phyloP scores from a whole-genome alignment of 23 tunicate genomes.

The Phallusia fumigata region DNA sequence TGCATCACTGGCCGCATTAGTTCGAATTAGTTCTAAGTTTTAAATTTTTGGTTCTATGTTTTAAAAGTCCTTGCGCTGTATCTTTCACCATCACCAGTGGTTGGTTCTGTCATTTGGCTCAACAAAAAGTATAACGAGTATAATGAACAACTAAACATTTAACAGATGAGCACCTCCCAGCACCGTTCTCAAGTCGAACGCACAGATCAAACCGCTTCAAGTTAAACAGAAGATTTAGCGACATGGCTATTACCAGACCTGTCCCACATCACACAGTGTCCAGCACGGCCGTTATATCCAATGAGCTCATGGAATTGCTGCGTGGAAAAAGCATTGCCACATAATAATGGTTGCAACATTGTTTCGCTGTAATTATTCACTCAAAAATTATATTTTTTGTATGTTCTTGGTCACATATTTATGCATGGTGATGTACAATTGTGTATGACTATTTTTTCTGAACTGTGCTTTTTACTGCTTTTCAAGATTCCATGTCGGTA shows the following conservation, averaged over 20 bases:
- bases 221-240: neutral
- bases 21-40: too few relatives aligned
- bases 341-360: neutral
- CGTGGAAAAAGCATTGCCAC: slow-evolving; percentile 2
- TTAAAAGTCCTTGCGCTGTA: too few relatives aligned
- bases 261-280: neutral
- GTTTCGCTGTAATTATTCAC: neutral
- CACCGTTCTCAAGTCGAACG: neutral
- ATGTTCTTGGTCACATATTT: neutral
- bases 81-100: too few relatives aligned
- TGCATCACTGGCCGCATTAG: too few relatives aligned
- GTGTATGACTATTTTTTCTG: too few relatives aligned
- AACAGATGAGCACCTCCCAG: neutral
- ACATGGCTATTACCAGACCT: slow-evolving; percentile 2
- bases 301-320: neutral
- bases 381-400: neutral
- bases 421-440: neutral
- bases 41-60: too few relatives aligned
- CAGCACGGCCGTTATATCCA: neutral
- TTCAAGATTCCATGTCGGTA: too few relatives aligned
- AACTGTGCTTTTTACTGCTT: too few relatives aligned
- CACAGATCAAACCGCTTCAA: neutral
- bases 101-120: too few relatives aligned
- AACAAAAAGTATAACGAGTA: too few relatives aligned
- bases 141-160: too few relatives aligned